A percentile compares a stretch with the other conserved stretches of the same genome.
Evolutionary conservation across 2,888 invertebrate species (phyloP).

Genomic region (Malthinus flaveolus): DNA sequence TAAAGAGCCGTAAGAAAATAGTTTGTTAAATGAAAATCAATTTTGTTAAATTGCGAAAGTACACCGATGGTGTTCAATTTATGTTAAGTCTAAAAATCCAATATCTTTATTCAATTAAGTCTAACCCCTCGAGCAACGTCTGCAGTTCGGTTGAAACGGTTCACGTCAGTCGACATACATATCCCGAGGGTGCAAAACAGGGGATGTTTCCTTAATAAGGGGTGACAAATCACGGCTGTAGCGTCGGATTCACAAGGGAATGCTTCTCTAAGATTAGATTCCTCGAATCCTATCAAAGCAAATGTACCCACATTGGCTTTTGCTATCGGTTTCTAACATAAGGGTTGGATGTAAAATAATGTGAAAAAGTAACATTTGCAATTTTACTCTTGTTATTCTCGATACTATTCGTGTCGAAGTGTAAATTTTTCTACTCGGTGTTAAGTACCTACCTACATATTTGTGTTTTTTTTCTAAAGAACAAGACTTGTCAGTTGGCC

Average conservation of each 20-base stretch:
- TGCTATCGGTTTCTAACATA: constrained; percentile 12
- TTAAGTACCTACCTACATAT: background rate
- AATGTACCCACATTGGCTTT: constrained; percentile 34
- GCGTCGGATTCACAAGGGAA: constrained; percentile 39
- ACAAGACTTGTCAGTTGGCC: too few relatives aligned
- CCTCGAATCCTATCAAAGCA: constrained; percentile 42
- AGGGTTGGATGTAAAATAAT: constrained; percentile 7
- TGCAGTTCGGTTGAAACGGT: constrained; percentile 25
- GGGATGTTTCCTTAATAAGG: constrained; percentile 43
- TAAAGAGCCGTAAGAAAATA: background rate
- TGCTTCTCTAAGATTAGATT: constrained; percentile 44
- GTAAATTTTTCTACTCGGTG: background rate
- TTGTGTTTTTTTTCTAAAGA: too few relatives aligned
- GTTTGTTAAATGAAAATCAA: constrained; percentile 7
- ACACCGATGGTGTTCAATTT: constrained; percentile 8
- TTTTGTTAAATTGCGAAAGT: constrained; percentile 2
- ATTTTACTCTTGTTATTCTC: background rate
- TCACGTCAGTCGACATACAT: constrained; percentile 36
- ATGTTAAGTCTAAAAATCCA: constrained; percentile 17
- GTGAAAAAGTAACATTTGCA: constrained; percentile 3
- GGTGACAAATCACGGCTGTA: constrained; percentile 45
- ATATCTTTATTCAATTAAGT: constrained; percentile 26
- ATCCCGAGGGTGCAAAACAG: constrained; percentile 36
- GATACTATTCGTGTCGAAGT: background rate
- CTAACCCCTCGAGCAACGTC: constrained; percentile 21